Percentiles rank a stretch among this genome's conserved stretches.
These are phyloP conservation scores for Drosophila glabriapex DNA, from an alignment of 2,888 invertebrate species.

Conservation along the genomic window DNA sequence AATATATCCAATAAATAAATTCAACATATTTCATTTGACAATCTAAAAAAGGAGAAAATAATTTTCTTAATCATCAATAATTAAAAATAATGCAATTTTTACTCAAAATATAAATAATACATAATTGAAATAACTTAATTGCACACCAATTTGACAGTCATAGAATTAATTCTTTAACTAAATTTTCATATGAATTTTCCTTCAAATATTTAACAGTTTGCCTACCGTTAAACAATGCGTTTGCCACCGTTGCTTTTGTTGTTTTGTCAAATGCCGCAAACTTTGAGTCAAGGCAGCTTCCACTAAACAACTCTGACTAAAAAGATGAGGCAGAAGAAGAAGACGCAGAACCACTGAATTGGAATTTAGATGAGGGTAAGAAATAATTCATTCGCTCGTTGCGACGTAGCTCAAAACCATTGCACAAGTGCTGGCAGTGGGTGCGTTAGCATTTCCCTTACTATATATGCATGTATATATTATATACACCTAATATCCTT, in stretches of 20 bases:
- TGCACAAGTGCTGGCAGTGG: neutral
- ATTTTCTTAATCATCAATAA: neutral
- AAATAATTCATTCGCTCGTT: constrained; percentile 80
- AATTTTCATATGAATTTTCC: neutral
- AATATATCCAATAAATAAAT: neutral
- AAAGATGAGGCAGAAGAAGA: neutral
- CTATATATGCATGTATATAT: constrained; percentile 21
- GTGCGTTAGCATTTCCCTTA: constrained; percentile 1
- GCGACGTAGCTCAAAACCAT: constrained; percentile 29
- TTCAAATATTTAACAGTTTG: neutral
- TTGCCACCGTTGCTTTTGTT: constrained; percentile 9
- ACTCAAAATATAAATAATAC: neutral
- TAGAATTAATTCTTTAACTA: neutral
- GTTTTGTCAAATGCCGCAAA: constrained; percentile 40
- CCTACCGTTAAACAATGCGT: neutral
- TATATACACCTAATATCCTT: constrained; percentile 66
- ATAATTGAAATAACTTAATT: neutral
- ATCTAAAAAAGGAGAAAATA: neutral
- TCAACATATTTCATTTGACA: neutral
- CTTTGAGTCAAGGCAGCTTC: constrained; percentile 58
- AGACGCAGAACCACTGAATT: constrained; percentile 23
- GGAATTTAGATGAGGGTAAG: constrained; percentile 75
- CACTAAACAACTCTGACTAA: constrained; percentile 27
- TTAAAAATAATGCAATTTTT: neutral
- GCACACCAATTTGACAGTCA: neutral